Base-by-base conservation (phyloP, 2,113 vertebrate species). In the Abramis brama region DNA sequence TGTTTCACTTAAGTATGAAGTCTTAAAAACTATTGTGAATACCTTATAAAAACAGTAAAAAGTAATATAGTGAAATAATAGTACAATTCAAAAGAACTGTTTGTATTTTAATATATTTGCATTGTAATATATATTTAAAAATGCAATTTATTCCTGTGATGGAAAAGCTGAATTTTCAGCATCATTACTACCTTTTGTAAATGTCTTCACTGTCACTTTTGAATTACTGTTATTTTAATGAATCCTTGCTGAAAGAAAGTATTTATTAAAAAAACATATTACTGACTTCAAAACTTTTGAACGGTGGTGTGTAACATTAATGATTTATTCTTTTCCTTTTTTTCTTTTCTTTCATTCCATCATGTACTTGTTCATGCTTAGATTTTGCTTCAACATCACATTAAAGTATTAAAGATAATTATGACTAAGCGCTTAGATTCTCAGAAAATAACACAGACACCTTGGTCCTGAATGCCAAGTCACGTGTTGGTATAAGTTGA, bases 401-500 rank as follows among this genome's bases (percentile, higher is more conserved):
- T 68, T 64, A 52, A 13, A 59, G 77, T 59, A 57, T 79, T 79
- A 62, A 80, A 43, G 11, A 62, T 62, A 66, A 81, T 45, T 50
- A 81, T 21, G 27, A 57, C 27, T 23, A 43, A n/a, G 76, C 30
- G 3, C 19, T 79, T 39, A 80, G 7, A 47, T 59, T 13, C 62
- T 50, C 39, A 33, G 60, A 62, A 82, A 57, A 57, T 2, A 59
- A 55, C 47, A 78, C 52, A 82, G 50, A 82, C 64, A 73, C 64
- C 52, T 78, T 10, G 21, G 30, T 62, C 21, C 77, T 74, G 33
- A 33, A 71, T 45, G 77, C 45, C 33, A 79, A 71, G 64, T 79
- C 81, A 79, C 45, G 64, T 79, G 76, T 76, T 77, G 17, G 75
- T 30, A 9, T 30, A 50, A 50, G 19, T 73, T 80, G 47, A n/a